Evolutionary conservation across 2,797 vertebrate genomes (phyloP), one percentile per base, ranked within the genome.

Genomic region (Halcyon badia): DNA sequence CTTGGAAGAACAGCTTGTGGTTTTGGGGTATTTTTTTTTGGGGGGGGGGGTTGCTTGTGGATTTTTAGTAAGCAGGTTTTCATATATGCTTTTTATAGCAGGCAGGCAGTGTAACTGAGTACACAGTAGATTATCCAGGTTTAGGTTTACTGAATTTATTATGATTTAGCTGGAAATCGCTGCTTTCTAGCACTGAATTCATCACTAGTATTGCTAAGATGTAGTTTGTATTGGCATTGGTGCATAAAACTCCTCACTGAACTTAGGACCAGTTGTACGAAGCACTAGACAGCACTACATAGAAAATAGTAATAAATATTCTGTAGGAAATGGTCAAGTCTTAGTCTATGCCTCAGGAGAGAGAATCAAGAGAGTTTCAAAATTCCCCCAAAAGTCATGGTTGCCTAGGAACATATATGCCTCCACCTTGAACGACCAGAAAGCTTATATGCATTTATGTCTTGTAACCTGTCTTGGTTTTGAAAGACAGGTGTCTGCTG

Each of bases 61-160:
- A 49, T 33, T 83, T 89, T 87, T 62, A 82, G 28, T 71, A 75
- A 91, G 30, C 33, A 65, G 31, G 7, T 60, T 76, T 79, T 88
- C 5, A 3, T 89, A 54, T 89, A 82, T 95, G 21, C 17, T 80
- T 90, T 76, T 73, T 24, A 8, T 70, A 73, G 31, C 15, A 68
- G 44, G 17, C 16, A 89, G 49, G 42, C 21, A 35, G 54, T 83
- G n/a, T 76, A 84, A 76, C 11, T 73, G 77, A 90, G 84, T 48
- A 28, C 28, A 56, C 0, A 1, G 81, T 42, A 75, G 44, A 64
- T 93, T 83, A 85, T 71, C 14, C 39, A 64, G 68, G 57, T 90
- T 86, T 54, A 70, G 5, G 5, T 79, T 88, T 95, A 84, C n/a
- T 57, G 13, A 95, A 64, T 76, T 87, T 79, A 41, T 89, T 84